Evolutionary conservation across 2,888 invertebrate genomes (phyloP), one percentile per base, ranked within the genome.

Genomic region (Pachliopta kotzebuea): DNA sequence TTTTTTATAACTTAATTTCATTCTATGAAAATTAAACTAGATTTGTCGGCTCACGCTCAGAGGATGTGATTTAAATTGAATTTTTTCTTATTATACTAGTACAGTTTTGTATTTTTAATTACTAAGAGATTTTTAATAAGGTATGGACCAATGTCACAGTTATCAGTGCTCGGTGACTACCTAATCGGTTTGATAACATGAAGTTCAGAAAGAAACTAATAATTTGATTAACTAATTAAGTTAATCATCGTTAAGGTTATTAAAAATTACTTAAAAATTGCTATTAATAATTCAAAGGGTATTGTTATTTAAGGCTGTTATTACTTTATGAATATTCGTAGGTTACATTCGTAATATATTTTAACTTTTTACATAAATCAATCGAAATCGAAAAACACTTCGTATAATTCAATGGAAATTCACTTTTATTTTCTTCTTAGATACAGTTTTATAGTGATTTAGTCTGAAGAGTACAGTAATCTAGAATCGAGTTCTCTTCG

Each of bases 401-500:
- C 45, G 45, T 45, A n/a, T 45, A 45, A 45, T 45, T 45, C 45
- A 45, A 45, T 45, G 45, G 7, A 45, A 45, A 45, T 45, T 23
- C 20, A 24, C 23, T 45, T 57, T 57, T 57, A 45, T 57, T 23
- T 57, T 21, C 42, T 31, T 24, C 23, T 57, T 23, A n/a, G 23
- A 21, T 23, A 42, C 26, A 45, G 45, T 57, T 18, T 23, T 18
- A 31, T 24, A 60, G 37, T 54, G 42, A n/a, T 52, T 18, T 45
- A 60, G 42, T 60, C 42, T 54, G 17, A 53, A 42, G 8, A 29
- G 29, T 8, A 57, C 37, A 56, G 42, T 9, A 17, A 17, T 23
- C 21, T 45, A 42, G 45, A 57, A 37, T 23, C 57, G 49, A 37
- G 26, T 72, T 23, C 21, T 4, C 72, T 73, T 71, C 72, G 66